These are phyloP conservation scores for Natator depressus DNA, from an alignment of 2,113 vertebrate genomes.

Conservation along the genomic window DNA sequence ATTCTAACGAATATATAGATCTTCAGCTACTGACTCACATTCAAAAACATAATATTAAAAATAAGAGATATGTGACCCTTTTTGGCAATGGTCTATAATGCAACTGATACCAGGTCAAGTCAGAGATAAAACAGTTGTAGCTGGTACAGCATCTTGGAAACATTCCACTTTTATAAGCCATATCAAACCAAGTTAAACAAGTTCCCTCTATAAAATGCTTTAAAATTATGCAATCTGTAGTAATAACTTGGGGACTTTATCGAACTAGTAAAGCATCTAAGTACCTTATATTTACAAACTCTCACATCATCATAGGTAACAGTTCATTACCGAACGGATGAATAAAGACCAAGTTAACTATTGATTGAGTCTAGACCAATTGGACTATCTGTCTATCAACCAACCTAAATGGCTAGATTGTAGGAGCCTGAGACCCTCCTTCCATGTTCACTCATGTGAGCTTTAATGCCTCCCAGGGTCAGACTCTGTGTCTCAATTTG, in stretches of 20 bases:
- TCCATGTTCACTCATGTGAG: background rate
- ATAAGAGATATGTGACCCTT: background rate
- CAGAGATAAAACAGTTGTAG: background rate
- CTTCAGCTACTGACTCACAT: background rate
- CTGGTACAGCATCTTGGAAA: background rate
- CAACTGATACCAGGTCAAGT: background rate
- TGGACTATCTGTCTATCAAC: conserved; percentile 31
- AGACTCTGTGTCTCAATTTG: conserved; percentile 65
- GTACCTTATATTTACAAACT: conserved; percentile 2
- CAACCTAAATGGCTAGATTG: background rate
- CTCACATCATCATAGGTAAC: background rate
- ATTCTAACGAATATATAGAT: conserved; percentile 37
- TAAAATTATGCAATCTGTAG: background rate
- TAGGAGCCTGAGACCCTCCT: conserved; percentile 31
- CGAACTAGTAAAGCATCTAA: background rate
- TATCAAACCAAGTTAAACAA: background rate
- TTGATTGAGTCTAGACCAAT: conserved; percentile 41
- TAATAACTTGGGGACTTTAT: background rate
- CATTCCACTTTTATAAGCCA: background rate
- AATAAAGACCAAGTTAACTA: conserved; percentile 65
- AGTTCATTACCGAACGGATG: conserved; percentile 54
- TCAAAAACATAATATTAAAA: background rate
- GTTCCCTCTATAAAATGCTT: background rate
- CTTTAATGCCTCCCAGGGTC: conserved; percentile 59
- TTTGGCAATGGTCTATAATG: background rate